phyloP scores from a whole-genome alignment of 2,113 vertebrate genomes.

The Channa argus region DNA sequence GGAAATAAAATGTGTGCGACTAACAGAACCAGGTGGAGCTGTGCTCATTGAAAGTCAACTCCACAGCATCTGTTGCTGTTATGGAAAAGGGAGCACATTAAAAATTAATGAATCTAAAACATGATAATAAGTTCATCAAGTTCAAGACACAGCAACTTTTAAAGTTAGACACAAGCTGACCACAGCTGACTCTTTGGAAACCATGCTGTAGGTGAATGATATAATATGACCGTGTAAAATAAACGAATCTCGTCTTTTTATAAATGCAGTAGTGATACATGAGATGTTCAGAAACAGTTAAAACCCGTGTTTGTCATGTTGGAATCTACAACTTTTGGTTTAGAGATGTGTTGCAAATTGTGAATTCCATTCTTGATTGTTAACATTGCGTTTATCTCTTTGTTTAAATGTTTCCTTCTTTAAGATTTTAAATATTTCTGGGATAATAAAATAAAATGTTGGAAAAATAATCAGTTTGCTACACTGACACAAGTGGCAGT shows the following conservation, averaged over 20 bases:
- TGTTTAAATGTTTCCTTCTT: not conserved
- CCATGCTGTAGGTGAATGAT: slow-evolving; percentile 21
- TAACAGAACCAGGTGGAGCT: slow-evolving; percentile 35
- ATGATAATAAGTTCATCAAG: slow-evolving; percentile 13
- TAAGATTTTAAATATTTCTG: not conserved
- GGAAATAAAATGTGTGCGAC: slow-evolving; percentile 38
- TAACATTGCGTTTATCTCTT: not conserved
- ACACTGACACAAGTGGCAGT: too few relatives aligned
- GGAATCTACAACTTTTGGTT: slow-evolving; percentile 4
- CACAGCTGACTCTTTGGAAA: slow-evolving; percentile 17
- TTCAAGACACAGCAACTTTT: slow-evolving; percentile 10
- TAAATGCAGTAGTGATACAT: slow-evolving; percentile 20
- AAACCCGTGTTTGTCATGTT: not conserved
- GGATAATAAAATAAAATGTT: not conserved
- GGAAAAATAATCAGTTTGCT: not conserved
- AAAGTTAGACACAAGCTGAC: slow-evolving; percentile 17
- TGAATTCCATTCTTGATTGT: not conserved
- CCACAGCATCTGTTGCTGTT: slow-evolving; percentile 4
- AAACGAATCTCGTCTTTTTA: slow-evolving; percentile 18
- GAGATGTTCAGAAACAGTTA: not conserved
- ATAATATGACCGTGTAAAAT: slow-evolving; percentile 28
- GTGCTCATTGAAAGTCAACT: slow-evolving; percentile 4
- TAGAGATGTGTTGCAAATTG: not conserved
- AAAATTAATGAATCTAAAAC: slow-evolving; percentile 12
- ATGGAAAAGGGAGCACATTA: not conserved